Percentiles rank a stretch among this genome's conserved stretches.
These are phyloP conservation scores for Campoplex nolae DNA, from an alignment of 2,888 invertebrate species.

Conservation along the genomic window DNA sequence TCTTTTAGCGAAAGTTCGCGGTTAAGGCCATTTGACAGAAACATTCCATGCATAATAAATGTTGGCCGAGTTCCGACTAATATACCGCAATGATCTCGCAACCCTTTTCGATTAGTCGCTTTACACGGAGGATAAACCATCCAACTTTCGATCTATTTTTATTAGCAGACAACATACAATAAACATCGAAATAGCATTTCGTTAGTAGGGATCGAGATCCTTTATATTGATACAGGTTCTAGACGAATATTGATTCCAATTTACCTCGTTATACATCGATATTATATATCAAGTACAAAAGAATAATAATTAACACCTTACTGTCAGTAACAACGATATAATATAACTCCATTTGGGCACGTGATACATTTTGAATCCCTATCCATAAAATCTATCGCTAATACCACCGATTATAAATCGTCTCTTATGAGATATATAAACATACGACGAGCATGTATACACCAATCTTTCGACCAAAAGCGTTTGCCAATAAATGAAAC, in stretches of 20 bases:
- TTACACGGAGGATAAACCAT: constrained; percentile 28
- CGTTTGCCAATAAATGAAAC: constrained; percentile 69
- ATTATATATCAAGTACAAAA: neutral
- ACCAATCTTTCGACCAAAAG: constrained; percentile 56
- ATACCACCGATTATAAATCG: constrained; percentile 30
- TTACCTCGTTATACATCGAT: neutral
- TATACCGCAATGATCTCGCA: constrained; percentile 30
- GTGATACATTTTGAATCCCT: constrained; percentile 1
- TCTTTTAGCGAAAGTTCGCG: constrained; percentile 79
- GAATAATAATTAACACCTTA: neutral
- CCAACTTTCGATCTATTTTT: constrained; percentile 25
- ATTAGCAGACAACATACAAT: neutral
- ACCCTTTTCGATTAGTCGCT: constrained; percentile 1
- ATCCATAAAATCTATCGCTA: constrained; percentile 35
- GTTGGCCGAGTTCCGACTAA: constrained; percentile 55
- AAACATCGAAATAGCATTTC: neutral
- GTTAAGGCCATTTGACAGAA: constrained; percentile 79
- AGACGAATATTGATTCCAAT: too few relatives aligned
- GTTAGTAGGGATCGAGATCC: neutral
- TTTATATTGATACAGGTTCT: neutral
- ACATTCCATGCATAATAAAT: constrained; percentile 78
- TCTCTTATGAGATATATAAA: constrained; percentile 19
- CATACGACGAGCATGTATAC: constrained; percentile 10
- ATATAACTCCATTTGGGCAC: neutral
- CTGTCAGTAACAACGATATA: constrained; percentile 13